Evolutionary conservation across 2,888 invertebrate species (phyloP), one percentile per base, ranked within the genome.

Genomic region (Abrostola triplasia): DNA sequence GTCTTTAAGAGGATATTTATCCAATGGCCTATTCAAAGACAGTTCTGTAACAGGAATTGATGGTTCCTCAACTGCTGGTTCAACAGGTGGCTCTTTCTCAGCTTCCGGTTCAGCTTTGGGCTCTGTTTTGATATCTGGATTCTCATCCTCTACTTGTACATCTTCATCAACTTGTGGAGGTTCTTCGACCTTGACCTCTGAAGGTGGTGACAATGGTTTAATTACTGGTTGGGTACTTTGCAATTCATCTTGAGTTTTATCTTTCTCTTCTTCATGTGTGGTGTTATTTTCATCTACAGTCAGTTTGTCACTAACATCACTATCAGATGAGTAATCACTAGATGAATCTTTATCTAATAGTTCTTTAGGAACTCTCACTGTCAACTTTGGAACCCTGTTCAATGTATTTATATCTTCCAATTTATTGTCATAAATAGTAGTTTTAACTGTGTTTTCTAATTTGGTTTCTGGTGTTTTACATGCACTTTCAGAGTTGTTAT

Each of bases 11-110:
- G 96, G 96, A 88, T 97, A 96, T 87, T 96, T 97, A 84, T 98
- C 97, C 71, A 98, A 86, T 12, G 97, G 97, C 68, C 95, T 96
- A 82, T 97, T 96, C 44, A 98, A 91, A 70, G 96, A 96, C 54
- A 98, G 87, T 81, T 98, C 97, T 64, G 96, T 95, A 11, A 96
- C 92, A 62, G 96, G 95, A 35, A 96, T 94, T 79, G 97, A 97
- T 36, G 90, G 87, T 73, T 92, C 93, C 63, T 93, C 92, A 66
- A 87, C 80, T 79, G 83, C 81, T 42, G 90, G 85, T 77, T 91
- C 90, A 64, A 79, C 77, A 66, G 83, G 79, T 54, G 79, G 70
- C 54, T 89, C 88, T 72, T 80, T 76, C 65, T 90, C 90, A 67
- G 77, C 71, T 49, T 55, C 62, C 59, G 77, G 77, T 76, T 92